Conservation (phyloP, 2,888 invertebrate genomes). For the Exocentrus adspersus region DNA sequence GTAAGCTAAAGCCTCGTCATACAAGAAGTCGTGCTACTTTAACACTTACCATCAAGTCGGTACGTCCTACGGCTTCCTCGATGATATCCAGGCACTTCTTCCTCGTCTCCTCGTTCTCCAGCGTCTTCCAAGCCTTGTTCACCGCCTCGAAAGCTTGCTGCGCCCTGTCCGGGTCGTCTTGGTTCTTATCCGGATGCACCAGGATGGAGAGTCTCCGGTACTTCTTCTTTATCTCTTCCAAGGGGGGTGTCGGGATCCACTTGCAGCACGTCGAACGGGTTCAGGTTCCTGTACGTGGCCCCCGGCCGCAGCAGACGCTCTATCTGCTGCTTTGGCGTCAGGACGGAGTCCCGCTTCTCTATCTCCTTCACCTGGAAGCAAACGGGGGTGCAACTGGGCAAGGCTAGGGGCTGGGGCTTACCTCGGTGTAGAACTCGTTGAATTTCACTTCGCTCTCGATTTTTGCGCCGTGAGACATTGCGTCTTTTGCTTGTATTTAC, state of each 20-base stretch:
- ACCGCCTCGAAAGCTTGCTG: constrained; percentile 94
- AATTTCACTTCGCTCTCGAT: constrained; percentile 75
- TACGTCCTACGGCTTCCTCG: constrained; percentile 94
- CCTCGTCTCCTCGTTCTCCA: constrained; percentile 94
- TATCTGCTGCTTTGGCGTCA: constrained; percentile 97
- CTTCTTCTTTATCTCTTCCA: constrained; percentile 96
- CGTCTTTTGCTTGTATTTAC: not conserved
- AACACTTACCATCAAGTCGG: constrained; percentile 89
- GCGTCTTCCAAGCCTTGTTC: constrained; percentile 93
- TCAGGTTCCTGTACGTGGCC: constrained; percentile 98
- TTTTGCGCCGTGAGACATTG: constrained; percentile 41
- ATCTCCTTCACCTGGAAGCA: constrained; percentile 92
- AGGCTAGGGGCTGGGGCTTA: constrained; percentile 61
- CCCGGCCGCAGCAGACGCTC: constrained; percentile 95
- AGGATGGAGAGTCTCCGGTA: constrained; percentile 93
- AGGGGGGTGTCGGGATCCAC: constrained; percentile 87
- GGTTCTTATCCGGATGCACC: constrained; percentile 99
- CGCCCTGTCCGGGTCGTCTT: constrained; percentile 93
- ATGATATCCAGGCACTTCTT: constrained; percentile 96
- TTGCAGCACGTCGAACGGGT: constrained; percentile 93
- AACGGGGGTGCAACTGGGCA: not conserved
- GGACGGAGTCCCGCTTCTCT: constrained; percentile 95
- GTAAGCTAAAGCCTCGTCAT: constrained; percentile 71
- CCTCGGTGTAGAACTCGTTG: constrained; percentile 86
- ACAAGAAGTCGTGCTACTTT: too few species aligned